Conservation (phyloP, 2,113 vertebrate genomes). For the Cricetomys ansorgei region DNA sequence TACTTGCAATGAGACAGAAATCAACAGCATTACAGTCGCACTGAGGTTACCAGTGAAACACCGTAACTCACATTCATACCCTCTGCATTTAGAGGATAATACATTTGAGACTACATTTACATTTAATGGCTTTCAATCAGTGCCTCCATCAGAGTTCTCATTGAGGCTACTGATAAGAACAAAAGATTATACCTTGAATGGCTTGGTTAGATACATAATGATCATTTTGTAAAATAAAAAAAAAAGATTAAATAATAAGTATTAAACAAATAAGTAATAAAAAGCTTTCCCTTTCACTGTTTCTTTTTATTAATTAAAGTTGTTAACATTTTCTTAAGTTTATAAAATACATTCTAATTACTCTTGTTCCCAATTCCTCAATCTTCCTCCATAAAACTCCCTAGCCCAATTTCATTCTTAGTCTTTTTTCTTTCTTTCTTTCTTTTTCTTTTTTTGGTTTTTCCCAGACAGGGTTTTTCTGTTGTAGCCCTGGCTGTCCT, state of each 20-base stretch:
- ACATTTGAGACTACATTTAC: slow-evolving; percentile 12
- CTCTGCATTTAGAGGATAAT: neutral
- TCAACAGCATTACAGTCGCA: neutral
- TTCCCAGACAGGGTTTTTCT: too few relatives aligned
- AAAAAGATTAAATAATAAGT: neutral
- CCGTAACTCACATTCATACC: neutral
- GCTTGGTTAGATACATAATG: neutral
- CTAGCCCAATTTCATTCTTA: neutral
- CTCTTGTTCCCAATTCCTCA: accelerated
- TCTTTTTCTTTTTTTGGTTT: too few relatives aligned
- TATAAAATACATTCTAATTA: neutral
- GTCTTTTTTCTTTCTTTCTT: neutral
- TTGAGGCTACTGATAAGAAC: neutral
- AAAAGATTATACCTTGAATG: neutral
- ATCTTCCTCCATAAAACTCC: too few relatives aligned
- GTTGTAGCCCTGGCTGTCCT: too few relatives aligned
- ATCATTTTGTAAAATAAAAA: slow-evolving; percentile 8
- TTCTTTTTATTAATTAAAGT: neutral
- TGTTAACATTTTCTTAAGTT: neutral
- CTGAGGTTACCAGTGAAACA: neutral
- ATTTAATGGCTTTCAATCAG: neutral
- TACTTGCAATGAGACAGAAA: neutral
- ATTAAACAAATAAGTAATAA: neutral
- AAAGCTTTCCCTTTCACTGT: neutral
- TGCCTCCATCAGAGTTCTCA: neutral